Evolutionary conservation across 2,797 vertebrate species (phyloP).

Genomic region (Astyanax mexicanus): DNA sequence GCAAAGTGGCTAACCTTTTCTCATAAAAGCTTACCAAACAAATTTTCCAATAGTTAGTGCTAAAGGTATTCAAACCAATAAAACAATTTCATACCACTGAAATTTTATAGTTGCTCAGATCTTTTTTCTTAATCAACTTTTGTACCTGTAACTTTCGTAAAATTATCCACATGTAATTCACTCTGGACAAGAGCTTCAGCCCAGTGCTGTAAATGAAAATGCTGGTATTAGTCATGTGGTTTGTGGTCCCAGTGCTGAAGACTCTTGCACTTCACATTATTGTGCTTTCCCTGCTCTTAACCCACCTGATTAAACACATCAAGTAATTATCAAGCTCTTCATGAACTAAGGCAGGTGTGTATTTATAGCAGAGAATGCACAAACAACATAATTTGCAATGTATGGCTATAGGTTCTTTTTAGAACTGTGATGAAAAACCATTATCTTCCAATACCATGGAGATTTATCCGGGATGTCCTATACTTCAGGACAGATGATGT

Average conservation of each 20-base stretch:
- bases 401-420: neutral
- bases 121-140: too few relatives aligned
- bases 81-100: too few relatives aligned
- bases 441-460: neutral
- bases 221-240: neutral
- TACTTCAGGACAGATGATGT: slow-evolving; percentile 32
- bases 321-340: neutral
- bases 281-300: neutral
- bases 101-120: too few relatives aligned
- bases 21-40: too few relatives aligned
- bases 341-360: neutral
- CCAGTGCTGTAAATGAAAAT: neutral
- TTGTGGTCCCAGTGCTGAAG: neutral
- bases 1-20: too few relatives aligned
- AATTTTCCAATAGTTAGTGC: too few relatives aligned
- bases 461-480: neutral
- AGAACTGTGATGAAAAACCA: neutral
- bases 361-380: neutral
- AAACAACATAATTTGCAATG: neutral
- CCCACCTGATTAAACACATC: neutral
- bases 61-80: too few relatives aligned
- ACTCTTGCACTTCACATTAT: neutral
- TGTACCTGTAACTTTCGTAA: too few relatives aligned
- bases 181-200: neutral
- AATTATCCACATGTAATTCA: too few relatives aligned